Evolutionary conservation across 1,140 invertebrate genomes (phyloP).

Genomic region (Matsumurasca onukii): DNA sequence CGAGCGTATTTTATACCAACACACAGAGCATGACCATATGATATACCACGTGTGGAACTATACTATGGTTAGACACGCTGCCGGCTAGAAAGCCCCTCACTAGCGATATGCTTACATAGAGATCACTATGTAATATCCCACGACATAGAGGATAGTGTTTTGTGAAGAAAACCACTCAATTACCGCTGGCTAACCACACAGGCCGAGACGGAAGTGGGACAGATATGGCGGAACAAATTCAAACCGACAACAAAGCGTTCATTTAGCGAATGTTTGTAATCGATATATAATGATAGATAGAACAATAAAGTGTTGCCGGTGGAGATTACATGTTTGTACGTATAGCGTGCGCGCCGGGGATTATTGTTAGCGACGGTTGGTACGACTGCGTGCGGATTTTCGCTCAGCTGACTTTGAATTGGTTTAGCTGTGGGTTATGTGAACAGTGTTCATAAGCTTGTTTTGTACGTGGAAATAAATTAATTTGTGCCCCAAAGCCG

Average conservation of each 20-base stretch:
- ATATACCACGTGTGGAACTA: not conserved
- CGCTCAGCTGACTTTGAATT: too few relatives aligned
- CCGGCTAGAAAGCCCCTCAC: not conserved
- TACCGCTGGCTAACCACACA: not conserved
- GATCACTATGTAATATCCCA: not conserved
- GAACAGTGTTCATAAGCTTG: too few relatives aligned
- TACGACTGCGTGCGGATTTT: not conserved
- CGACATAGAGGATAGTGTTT: not conserved
- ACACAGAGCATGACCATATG: not conserved
- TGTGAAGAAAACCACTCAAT: not conserved
- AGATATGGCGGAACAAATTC: conserved; percentile 25
- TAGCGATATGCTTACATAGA: not conserved
- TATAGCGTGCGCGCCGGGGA: conserved; percentile 1
- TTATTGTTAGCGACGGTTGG: conserved; percentile 12
- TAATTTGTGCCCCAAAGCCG: too few relatives aligned
- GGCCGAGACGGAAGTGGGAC: not conserved
- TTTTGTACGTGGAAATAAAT: too few relatives aligned
- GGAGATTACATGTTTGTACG: not conserved
- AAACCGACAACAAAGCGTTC: conserved; percentile 20
- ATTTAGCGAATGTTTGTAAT: conserved; percentile 25
- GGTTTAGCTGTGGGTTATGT: too few relatives aligned
- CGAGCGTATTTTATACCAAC: not conserved
- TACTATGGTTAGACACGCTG: not conserved
- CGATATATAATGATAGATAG: conserved; percentile 19
- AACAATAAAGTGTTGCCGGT: conserved; percentile 16